Evolutionary conservation across 2,888 invertebrate genomes (phyloP), one percentile per base, ranked within the genome.

Genomic region (Caenorhabditis zanzibari): DNA sequence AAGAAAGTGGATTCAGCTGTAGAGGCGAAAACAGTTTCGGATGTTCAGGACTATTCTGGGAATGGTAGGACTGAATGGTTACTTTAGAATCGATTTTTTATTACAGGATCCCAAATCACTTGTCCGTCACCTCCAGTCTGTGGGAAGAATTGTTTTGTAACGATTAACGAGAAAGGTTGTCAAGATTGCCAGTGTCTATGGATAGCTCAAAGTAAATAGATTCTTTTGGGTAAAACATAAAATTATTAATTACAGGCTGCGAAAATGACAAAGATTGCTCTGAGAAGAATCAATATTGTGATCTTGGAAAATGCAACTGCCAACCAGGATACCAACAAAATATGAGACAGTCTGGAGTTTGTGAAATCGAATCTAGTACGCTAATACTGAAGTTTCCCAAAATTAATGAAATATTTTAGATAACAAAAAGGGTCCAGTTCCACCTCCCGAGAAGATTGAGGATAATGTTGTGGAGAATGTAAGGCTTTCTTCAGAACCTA

Each of bases 131-230:
- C 90, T 26, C 63, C 64, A 56, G 74, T 88, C 12, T 91, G 91
- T 56, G 87, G 77, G 0, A 83, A 84, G 56, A 91, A 91, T 52
- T 91, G 91, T 66, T 91, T 90, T 66, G 86, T 91, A 16, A 82
- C 81, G 4, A 82, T 91, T 9, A 88, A 90, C 72, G 87, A 86
- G 24, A 59, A 88, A 12, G 91, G 91, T 4, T 91, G 91, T 49
- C 91, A 91, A 73, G 84, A 84, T 38, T 91, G 91, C 75, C 88
- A 90, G 68, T 91, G 91, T 72, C 59, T 91, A 22, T 91, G 91
- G 84, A 52, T 80, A 10, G 75, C 80, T 19, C 59, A 58, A 24
- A 54, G 81, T 81, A 41, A 26, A 14, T 19, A 0, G 19, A 19
- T n/a, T 59, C 9, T n/a, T 9, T 32, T 7, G 7, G 22, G 0